phyloP scores from a whole-genome alignment of 2,797 vertebrate genomes.

The Propithecus deckenii region DNA sequence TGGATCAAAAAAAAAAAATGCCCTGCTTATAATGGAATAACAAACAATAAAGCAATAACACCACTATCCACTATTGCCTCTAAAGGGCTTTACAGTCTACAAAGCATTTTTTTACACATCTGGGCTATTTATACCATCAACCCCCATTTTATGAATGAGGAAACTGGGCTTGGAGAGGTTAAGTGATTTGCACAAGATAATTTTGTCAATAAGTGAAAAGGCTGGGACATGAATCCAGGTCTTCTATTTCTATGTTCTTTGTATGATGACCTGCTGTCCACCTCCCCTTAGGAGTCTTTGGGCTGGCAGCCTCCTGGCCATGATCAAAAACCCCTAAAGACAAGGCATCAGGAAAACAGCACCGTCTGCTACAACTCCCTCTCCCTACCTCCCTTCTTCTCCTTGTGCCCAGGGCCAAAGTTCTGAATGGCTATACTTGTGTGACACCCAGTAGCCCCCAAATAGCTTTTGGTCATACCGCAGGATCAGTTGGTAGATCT shows the following conservation, averaged over 20 bases:
- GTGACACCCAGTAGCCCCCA: background rate
- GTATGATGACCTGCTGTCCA: background rate
- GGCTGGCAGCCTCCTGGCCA: background rate
- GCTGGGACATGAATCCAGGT: background rate
- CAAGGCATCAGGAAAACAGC: background rate
- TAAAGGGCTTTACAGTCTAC: background rate
- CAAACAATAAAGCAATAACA: background rate
- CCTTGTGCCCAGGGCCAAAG: background rate
- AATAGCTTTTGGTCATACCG: background rate
- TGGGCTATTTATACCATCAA: background rate
- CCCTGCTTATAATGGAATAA: background rate
- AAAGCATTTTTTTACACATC: slow-evolving; percentile 19
- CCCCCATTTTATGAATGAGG: background rate
- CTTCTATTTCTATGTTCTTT: background rate
- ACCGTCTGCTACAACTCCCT: no score
- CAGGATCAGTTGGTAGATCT: background rate
- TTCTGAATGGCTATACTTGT: background rate
- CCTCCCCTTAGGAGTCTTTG: background rate
- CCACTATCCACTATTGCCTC: background rate
- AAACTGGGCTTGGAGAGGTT: background rate
- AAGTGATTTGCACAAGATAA: slow-evolving; percentile 6
- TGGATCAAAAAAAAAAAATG: background rate
- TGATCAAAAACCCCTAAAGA: background rate
- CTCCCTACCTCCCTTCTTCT: background rate
- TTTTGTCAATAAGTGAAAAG: background rate